Evolutionary conservation across 2,113 vertebrate genomes (phyloP).

Genomic region (Saccopteryx leptura): DNA sequence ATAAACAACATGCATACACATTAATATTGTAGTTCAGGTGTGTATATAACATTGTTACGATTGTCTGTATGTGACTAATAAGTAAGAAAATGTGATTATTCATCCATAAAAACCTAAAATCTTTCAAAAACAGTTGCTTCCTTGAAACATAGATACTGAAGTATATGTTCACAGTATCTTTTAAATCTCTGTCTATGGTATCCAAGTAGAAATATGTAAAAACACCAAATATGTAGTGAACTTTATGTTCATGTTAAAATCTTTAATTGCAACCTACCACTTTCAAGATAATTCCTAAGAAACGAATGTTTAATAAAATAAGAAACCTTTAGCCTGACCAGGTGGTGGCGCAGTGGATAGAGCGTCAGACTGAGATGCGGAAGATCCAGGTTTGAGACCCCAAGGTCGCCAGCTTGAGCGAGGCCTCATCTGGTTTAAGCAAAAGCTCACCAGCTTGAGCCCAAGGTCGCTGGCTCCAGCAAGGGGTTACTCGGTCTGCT

Average conservation of each 20-base stretch:
- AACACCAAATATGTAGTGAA: not conserved
- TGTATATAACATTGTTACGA: not conserved
- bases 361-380: too few species aligned
- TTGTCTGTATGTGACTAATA: not conserved
- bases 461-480: too few species aligned
- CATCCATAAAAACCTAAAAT: slow-evolving; percentile 15
- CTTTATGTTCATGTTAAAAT: slow-evolving; percentile 25
- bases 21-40: slow-evolving; percentile 35
- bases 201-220: not conserved
- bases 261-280: slow-evolving; percentile 2
- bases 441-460: too few species aligned
- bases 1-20: not conserved
- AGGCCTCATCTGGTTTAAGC: too few species aligned
- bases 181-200: slow-evolving; percentile 1
- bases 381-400: too few species aligned
- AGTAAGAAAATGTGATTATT: slow-evolving; percentile 22
- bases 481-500: too few species aligned
- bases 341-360: too few species aligned
- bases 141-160: not conserved
- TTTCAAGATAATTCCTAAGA: slow-evolving; percentile 33
- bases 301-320: slow-evolving; percentile 32
- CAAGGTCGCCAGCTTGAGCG: too few species aligned
- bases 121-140: not conserved
- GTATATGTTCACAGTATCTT: not conserved
- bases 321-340: not conserved